Evolutionary conservation across 2,888 invertebrate genomes (phyloP).

Genomic region (Ormyrus labotus): DNA sequence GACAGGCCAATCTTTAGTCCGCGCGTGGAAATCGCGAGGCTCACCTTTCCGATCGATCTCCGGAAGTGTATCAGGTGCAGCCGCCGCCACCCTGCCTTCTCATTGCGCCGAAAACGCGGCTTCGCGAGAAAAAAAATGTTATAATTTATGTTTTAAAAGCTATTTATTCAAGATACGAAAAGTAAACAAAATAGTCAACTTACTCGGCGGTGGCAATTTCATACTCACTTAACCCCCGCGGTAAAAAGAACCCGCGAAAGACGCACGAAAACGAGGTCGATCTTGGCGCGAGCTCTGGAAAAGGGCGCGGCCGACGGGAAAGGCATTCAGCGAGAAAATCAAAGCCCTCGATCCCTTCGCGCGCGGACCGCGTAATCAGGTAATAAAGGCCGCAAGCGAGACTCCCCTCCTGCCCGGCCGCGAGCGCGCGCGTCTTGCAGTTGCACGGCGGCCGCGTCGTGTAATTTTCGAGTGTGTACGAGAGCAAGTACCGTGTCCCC

Average conservation of each 20-base stretch:
- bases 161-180: no score
- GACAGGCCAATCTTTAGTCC: slow-evolving; percentile 70
- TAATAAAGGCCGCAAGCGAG: slow-evolving; percentile 26
- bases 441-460: not conserved
- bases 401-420: not conserved
- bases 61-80: slow-evolving; percentile 24
- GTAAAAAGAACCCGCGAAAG: not conserved
- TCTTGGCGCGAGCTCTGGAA: not conserved
- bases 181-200: no score
- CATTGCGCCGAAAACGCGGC: no score
- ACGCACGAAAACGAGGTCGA: not conserved
- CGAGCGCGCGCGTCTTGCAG: not conserved
- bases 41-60: slow-evolving; percentile 8
- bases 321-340: not conserved
- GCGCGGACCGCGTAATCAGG: slow-evolving; percentile 36
- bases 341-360: no score
- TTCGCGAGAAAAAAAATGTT: no score
- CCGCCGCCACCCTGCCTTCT: not conserved
- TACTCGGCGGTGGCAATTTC: not conserved
- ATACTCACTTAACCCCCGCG: not conserved
- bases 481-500: slow-evolving; percentile 71
- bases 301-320: not conserved
- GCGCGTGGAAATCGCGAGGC: slow-evolving; percentile 19
- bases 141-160: no score
- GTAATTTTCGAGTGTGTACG: slow-evolving; percentile 36